Percentiles rank a stretch among this genome's conserved stretches.
Evolutionary conservation across 1,140 invertebrate species (phyloP).

Genomic region (Drosophila sucinea): DNA sequence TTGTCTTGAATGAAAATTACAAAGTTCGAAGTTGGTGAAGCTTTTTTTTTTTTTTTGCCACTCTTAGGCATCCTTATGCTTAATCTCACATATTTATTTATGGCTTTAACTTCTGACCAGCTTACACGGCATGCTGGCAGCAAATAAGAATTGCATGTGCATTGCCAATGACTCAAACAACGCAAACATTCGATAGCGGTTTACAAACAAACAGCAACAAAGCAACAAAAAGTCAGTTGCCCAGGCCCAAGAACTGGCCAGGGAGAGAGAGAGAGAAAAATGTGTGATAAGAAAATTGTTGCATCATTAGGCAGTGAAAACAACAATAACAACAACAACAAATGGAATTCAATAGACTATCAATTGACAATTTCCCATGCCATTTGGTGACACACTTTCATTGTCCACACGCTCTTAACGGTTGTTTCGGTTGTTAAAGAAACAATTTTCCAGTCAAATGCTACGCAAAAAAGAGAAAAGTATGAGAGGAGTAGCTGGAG

Average conservation of each 20-base stretch:
- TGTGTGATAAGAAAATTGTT: slow-evolving; percentile 78
- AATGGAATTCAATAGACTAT: slow-evolving; percentile 27
- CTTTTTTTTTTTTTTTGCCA: not conserved
- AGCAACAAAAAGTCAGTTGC: slow-evolving; percentile 18
- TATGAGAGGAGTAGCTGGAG: not conserved
- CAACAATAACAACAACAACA: slow-evolving; percentile 24
- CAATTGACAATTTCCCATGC: slow-evolving; percentile 72
- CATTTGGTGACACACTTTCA: slow-evolving; percentile 74
- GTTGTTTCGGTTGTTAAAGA: slow-evolving; percentile 59
- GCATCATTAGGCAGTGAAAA: slow-evolving; percentile 69
- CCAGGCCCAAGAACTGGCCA: slow-evolving; percentile 13
- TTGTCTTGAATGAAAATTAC: no score
- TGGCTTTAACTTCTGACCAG: not conserved
- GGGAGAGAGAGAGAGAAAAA: slow-evolving; percentile 26
- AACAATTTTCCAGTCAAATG: slow-evolving; percentile 72
- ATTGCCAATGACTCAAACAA: slow-evolving; percentile 30
- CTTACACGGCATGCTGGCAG: not conserved
- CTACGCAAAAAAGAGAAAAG: slow-evolving; percentile 41
- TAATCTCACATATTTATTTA: slow-evolving; percentile 3
- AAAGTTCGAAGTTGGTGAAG: no score
- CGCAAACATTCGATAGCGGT: slow-evolving; percentile 43
- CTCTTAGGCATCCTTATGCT: not conserved
- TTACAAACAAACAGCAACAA: slow-evolving; percentile 43
- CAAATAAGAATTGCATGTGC: slow-evolving; percentile 14
- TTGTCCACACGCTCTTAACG: slow-evolving; percentile 71